Evolutionary conservation across 1,140 invertebrate species (phyloP).

Genomic region (Ips nitidus): DNA sequence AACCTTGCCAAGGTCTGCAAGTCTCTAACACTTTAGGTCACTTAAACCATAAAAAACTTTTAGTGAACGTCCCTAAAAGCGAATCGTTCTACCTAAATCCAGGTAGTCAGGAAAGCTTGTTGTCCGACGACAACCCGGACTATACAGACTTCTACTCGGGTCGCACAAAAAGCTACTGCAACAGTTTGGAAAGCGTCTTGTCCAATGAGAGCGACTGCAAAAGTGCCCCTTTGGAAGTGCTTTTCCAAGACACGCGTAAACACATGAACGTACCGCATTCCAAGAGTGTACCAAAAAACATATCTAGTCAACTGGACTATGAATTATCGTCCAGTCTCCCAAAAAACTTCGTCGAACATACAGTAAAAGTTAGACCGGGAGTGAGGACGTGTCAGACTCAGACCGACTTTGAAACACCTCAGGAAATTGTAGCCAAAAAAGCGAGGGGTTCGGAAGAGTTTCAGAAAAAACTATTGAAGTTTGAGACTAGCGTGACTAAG

Average conservation of each 20-base stretch:
- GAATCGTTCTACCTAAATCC: constrained; percentile 68
- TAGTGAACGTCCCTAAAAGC: constrained; percentile 47
- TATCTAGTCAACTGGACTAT: constrained; percentile 24
- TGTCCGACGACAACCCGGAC: constrained; percentile 68
- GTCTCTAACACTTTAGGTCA: no score
- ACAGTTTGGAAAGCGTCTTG: constrained; percentile 75
- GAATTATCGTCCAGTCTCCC: constrained; percentile 39
- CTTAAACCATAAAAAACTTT: neutral
- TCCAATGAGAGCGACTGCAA: constrained; percentile 78
- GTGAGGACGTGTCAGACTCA: constrained; percentile 50
- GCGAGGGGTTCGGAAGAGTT: constrained; percentile 48
- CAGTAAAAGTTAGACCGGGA: constrained; percentile 16
- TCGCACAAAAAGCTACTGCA: constrained; percentile 61
- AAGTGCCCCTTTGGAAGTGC: constrained; percentile 71
- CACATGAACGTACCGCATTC: constrained; percentile 35
- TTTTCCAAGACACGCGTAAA: constrained; percentile 55
- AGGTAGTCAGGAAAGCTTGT: constrained; percentile 74
- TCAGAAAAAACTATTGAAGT: constrained; percentile 49
- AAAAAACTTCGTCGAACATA: constrained; percentile 37
- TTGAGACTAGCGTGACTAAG: constrained; percentile 45
- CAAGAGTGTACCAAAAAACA: constrained; percentile 42
- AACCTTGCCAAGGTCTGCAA: constrained; percentile 13
- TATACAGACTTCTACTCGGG: constrained; percentile 61
- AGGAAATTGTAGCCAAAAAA: constrained; percentile 46
- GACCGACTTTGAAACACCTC: constrained; percentile 48